phyloP scores from a whole-genome alignment of 2,888 invertebrate species.

The Mythimna loreyi region DNA sequence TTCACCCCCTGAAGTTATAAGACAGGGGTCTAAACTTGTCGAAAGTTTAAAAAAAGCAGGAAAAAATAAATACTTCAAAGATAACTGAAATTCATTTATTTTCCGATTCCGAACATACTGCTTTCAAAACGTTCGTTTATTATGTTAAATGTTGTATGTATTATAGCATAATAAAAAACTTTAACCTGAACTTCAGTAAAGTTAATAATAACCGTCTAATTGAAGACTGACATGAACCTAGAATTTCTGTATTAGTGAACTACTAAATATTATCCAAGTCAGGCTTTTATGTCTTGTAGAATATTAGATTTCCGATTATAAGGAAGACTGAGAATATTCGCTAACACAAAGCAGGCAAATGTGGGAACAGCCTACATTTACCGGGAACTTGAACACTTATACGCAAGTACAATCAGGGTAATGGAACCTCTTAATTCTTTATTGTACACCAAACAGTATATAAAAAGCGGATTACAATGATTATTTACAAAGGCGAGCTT shows the following conservation, averaged over 20 bases:
- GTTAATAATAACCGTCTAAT: constrained; percentile 20
- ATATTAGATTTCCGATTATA: constrained; percentile 54
- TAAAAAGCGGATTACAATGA: too few species aligned
- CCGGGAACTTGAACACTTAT: constrained; percentile 32
- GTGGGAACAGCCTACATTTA: constrained; percentile 24
- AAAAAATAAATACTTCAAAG: too few species aligned
- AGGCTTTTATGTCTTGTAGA: constrained; percentile 36
- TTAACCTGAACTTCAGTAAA: constrained; percentile 7
- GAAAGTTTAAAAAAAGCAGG: too few species aligned
- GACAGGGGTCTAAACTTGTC: too few species aligned
- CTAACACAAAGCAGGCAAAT: constrained; percentile 20
- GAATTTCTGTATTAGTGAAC: constrained; percentile 23
- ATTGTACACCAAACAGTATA: too few species aligned
- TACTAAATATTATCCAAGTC: constrained; percentile 28
- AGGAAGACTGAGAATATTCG: constrained; percentile 45
- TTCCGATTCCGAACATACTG: too few species aligned
- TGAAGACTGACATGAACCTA: constrained; percentile 26
- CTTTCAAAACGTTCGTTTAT: too few species aligned
- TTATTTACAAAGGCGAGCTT: too few species aligned
- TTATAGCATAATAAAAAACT: too few species aligned
- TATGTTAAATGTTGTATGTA: too few species aligned
- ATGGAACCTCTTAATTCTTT: constrained; percentile 35
- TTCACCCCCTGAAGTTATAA: too few species aligned
- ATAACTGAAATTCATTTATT: too few species aligned
- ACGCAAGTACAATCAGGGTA: constrained; percentile 30